Base-by-base conservation (phyloP, 2,888 invertebrate genomes). In the Trissonchulus sp. region DNA sequence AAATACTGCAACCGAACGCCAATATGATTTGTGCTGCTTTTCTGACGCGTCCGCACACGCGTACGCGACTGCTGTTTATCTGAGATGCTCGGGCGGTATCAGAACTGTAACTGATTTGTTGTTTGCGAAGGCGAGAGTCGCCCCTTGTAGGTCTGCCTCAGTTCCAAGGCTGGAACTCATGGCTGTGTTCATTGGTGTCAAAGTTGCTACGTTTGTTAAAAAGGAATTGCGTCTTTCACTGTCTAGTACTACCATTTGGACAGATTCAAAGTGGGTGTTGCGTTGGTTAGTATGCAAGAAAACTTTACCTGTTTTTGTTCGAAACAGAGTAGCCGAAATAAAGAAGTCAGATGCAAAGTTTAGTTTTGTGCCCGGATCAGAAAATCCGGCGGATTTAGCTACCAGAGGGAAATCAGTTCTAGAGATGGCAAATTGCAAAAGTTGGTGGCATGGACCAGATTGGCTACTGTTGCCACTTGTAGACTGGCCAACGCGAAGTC, bases 321-420 rank as follows among this genome's bases (percentile, higher is more conserved):
- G 8, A 15, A 8, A 23, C 8, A 48, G 48, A 48, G 48, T 48
- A 15, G 23, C 8, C 8, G 48, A 48, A 48, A 48, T 48, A 8
- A 48, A 48, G 23, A 8, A 48, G 48, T 48, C 48, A 15, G 48
- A 23, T 23, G 23, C 23, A 48, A 48, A 8, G 8, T 48, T 8
- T 23, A 48, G 48, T 15, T 48, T 15, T 48, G 48, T 48, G 8
- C 23, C 48, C 48, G 23, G 8, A 23, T 8, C 23, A 15, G 65
- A 65, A 65, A 65, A 65, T 65, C 65, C 65, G 28, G 65, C 65
- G 3, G 65, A 65, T 31, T 3, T 48, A 48, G 48, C 48, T 23
- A 48, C 48, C 23, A 8, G 48, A 48, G 48, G 48, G 8, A 15
- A 23, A 15, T 48, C 48, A 48, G 23, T 23, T 15, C 8, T 8